A percentile compares a stretch with the other conserved stretches of the same genome.
These are phyloP conservation scores for Tanytarsus gracilentus DNA, from an alignment of 2,888 invertebrate species.

Conservation along the genomic window DNA sequence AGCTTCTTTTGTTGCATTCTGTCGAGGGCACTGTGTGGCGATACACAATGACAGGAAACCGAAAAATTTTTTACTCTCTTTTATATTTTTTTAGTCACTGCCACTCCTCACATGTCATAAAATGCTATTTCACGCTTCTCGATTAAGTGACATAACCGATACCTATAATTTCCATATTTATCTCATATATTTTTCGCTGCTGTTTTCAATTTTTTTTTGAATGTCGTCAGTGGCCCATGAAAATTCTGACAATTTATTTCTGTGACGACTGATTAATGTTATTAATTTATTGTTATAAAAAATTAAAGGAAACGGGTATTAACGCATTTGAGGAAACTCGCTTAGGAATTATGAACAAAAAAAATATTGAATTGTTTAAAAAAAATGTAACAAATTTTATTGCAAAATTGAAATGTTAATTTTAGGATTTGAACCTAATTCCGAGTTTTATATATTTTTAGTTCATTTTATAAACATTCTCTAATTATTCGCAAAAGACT, in stretches of 20 bases:
- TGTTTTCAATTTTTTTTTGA: not conserved
- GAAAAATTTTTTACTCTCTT: conserved; percentile 9
- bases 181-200: not conserved
- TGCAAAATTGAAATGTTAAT: too few species aligned
- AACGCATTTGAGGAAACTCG: too few species aligned
- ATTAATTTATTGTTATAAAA: not conserved
- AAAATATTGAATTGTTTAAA: too few species aligned
- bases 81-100: not conserved
- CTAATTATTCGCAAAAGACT: too few species aligned
- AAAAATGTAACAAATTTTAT: too few species aligned
- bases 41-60: conserved; percentile 19
- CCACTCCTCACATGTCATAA: conserved; percentile 21
- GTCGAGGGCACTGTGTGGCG: too few species aligned
- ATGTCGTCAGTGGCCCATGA: not conserved
- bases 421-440: too few species aligned
- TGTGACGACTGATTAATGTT: not conserved
- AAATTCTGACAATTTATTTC: not conserved
- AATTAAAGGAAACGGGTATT: too few species aligned
- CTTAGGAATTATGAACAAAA: too few species aligned
- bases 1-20: too few species aligned
- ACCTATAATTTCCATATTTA: conserved; percentile 5
- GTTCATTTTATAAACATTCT: too few species aligned
- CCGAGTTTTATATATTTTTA: too few species aligned
- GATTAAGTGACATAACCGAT: conserved; percentile 21
- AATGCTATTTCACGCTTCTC: conserved; percentile 25